Evolutionary conservation across 1,140 invertebrate species (phyloP).

Genomic region (Matsumurasca onukii): DNA sequence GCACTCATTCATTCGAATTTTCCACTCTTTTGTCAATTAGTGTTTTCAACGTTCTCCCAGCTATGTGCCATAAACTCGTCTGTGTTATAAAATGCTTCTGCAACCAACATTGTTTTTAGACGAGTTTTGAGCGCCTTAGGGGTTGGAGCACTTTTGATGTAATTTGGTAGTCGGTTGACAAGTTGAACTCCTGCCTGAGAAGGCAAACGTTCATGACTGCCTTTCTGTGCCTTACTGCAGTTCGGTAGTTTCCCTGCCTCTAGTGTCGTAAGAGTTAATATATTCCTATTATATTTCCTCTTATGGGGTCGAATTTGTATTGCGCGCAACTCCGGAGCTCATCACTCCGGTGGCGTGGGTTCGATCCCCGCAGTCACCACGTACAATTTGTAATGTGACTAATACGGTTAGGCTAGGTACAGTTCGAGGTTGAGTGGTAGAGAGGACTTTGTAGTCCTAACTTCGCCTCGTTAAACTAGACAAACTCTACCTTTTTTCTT

Average conservation of each 20-base stretch:
- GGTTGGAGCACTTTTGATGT: not conserved
- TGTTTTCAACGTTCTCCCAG: not conserved
- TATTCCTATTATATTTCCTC: not conserved
- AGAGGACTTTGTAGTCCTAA: too few species aligned
- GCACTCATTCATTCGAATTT: not conserved
- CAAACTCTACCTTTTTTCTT: too few species aligned
- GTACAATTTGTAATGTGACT: too few species aligned
- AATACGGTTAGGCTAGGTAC: too few species aligned
- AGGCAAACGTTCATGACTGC: not conserved
- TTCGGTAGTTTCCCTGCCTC: not conserved
- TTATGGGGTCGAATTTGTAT: not conserved
- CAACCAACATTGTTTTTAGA: not conserved
- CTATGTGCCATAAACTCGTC: not conserved
- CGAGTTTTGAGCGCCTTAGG: not conserved
- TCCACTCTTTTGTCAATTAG: not conserved
- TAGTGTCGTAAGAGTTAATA: not conserved
- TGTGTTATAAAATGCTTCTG: not conserved
- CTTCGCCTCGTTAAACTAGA: too few species aligned
- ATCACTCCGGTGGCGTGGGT: too few species aligned
- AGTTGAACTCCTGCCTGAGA: not conserved
- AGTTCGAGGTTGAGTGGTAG: too few species aligned
- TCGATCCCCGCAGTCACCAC: too few species aligned
- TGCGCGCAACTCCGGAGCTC: too few species aligned
- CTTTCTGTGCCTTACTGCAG: not conserved
- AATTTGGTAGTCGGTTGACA: not conserved